Evolutionary conservation across 2,888 invertebrate species (phyloP), one percentile per base, ranked within the genome.

Genomic region (Trisateles emortualis): DNA sequence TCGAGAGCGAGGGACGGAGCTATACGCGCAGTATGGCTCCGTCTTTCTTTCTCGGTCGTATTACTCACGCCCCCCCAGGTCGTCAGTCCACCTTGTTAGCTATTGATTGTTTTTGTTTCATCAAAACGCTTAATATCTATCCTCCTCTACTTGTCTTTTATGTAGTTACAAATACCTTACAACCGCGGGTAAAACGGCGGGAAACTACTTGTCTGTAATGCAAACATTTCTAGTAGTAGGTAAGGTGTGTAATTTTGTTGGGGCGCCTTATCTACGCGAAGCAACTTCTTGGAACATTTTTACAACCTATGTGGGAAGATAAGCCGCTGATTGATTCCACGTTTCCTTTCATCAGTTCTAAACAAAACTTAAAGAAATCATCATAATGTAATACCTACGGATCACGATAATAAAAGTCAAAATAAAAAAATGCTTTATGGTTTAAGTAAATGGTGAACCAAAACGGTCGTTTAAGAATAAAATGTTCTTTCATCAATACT

Each of bases 261-360:
- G 32, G n/a, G 17, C 16, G 8, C 11, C 26, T 67, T 65, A 65
- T 65, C 65, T 51, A 16, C 36, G 11, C 32, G 50, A 64, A 60
- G 47, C 52, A 50, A 51, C 48, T 59, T 65, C 48, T 45, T 38
- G 30, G 52, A 54, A 60, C 33, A 45, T 49, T 64, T 67, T 68
- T 59, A 68, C 56, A 50, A 51, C 64, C 36, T 54, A 57, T 41
- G 66, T 64, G 60, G 42, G 54, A 38, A 64, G 68, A 64, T 68
- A 59, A 57, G 47, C 32, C 40, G 60, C 13, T 64, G 64, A 67
- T 67, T 64, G 54, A 57, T 64, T 40, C 36, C 45, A 52, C 55
- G 22, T 64, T 60, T 50, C 45, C 56, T 64, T 64, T 57, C 57
- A 62, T 66, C 30, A 43, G 19, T 47, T 49, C 24, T 39, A 61